Conservation (phyloP, 2,888 invertebrate genomes). For the Byasa hedistus region DNA sequence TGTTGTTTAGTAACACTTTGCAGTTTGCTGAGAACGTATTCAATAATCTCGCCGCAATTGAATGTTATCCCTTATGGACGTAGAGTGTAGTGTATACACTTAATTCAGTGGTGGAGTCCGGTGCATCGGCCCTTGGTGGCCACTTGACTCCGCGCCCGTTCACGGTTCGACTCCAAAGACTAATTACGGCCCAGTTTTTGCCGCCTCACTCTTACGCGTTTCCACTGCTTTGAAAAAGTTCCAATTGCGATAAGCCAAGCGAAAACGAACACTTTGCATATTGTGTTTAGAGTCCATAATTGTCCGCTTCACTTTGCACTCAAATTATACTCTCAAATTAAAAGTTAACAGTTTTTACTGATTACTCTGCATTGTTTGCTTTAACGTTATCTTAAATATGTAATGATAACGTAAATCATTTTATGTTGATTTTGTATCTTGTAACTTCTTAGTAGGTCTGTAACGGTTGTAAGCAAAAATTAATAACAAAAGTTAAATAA, state of each 20-base stretch:
- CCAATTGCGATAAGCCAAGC: constrained; percentile 27
- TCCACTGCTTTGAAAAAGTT: constrained; percentile 51
- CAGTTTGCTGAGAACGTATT: neutral
- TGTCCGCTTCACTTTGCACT: constrained; percentile 36
- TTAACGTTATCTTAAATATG: neutral
- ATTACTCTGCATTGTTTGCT: neutral
- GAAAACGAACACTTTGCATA: constrained; percentile 48
- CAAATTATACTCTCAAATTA: constrained; percentile 25
- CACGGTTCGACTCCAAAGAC: constrained; percentile 65
- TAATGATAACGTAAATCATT: neutral
- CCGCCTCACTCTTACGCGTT: constrained; percentile 58
- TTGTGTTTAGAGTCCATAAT: constrained; percentile 48
- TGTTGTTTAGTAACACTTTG: neutral
- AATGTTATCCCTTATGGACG: constrained; percentile 22
- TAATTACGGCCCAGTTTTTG: constrained; percentile 71
- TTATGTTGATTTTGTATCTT: neutral
- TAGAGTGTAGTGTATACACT: constrained; percentile 39
- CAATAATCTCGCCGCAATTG: constrained; percentile 12
- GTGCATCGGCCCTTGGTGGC: constrained; percentile 46
- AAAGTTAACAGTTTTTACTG: constrained; percentile 19
- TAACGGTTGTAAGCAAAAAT: too few relatives aligned
- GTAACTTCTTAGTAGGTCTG: neutral
- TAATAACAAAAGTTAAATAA: too few relatives aligned
- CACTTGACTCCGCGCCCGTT: constrained; percentile 53
- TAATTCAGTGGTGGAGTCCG: constrained; percentile 45